Evolutionary conservation across 2,888 invertebrate species (phyloP).

Genomic region (Syritta pipiens): DNA sequence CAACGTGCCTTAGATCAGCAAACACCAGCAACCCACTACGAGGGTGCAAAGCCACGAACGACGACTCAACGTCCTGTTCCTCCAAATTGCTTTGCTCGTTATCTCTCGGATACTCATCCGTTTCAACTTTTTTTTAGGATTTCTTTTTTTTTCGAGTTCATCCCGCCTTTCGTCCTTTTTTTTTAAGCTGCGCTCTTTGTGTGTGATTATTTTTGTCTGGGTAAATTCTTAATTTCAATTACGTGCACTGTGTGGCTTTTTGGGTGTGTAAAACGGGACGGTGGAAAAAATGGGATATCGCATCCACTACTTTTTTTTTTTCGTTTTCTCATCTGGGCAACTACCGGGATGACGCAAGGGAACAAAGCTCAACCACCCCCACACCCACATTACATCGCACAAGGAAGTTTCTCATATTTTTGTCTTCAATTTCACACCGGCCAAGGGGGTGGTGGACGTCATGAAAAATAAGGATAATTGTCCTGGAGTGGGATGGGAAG

Average conservation of each 20-base stretch:
- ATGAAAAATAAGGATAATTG: slow-evolving; percentile 63
- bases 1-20: slow-evolving; percentile 32
- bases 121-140: slow-evolving; percentile 23
- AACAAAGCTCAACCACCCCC: slow-evolving; percentile 66
- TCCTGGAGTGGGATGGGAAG: slow-evolving; percentile 46
- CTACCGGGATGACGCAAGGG: no score
- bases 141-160: slow-evolving; percentile 21
- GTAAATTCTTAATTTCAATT: slow-evolving; percentile 69
- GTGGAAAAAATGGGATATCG: slow-evolving; percentile 41
- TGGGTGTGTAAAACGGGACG: slow-evolving; percentile 37
- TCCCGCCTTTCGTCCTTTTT: not conserved
- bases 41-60: slow-evolving; percentile 43
- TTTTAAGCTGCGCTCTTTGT: slow-evolving; percentile 36
- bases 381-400: slow-evolving; percentile 55
- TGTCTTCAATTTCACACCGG: slow-evolving; percentile 29
- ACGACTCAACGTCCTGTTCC: slow-evolving; percentile 51
- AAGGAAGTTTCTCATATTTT: slow-evolving; percentile 24
- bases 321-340: slow-evolving; percentile 59
- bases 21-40: slow-evolving; percentile 31
- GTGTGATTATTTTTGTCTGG: slow-evolving; percentile 68
- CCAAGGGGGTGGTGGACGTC: slow-evolving; percentile 29
- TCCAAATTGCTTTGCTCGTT: slow-evolving; percentile 69
- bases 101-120: slow-evolving; percentile 64
- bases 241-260: slow-evolving; percentile 65
- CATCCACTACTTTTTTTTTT: slow-evolving; percentile 43